Percentiles rank a stretch among this genome's conserved stretches.
These are phyloP conservation scores for Muraenolepis orangiensis DNA, from an alignment of 2,797 vertebrate species.

Conservation along the genomic window DNA sequence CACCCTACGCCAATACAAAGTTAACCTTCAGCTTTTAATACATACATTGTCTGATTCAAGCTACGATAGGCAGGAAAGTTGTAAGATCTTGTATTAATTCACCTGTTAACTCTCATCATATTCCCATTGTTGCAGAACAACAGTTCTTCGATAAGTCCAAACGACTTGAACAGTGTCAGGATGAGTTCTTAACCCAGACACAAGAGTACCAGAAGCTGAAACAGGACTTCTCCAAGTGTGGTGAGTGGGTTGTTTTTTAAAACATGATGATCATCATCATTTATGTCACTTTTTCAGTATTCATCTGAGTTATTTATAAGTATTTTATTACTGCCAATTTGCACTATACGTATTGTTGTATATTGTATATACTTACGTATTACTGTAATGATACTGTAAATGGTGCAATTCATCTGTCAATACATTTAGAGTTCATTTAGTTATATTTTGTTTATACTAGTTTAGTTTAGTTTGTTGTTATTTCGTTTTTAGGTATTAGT, in stretches of 20 bases:
- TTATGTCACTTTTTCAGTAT: no score
- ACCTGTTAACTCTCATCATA: background rate
- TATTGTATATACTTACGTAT: no score
- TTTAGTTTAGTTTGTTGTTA: no score
- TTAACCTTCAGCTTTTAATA: background rate
- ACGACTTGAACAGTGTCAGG: constrained; percentile 85
- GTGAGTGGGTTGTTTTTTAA: constrained; percentile 59
- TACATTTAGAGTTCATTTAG: no score
- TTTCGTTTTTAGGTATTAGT: no score
- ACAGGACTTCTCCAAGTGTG: constrained; percentile 77
- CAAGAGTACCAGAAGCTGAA: constrained; percentile 83
- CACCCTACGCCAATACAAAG: background rate
- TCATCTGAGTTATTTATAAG: no score
- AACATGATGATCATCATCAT: no score
- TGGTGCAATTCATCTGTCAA: no score
- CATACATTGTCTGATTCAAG: background rate
- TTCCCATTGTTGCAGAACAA: constrained; percentile 78
- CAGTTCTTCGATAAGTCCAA: constrained; percentile 96
- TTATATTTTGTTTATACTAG: no score
- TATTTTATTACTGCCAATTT: no score
- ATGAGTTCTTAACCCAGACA: constrained; percentile 84
- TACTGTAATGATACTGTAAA: no score
- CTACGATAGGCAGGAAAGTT: background rate
- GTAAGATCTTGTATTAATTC: background rate
- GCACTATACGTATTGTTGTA: no score